Conservation (phyloP, 1,140 invertebrate species). For the Eriosoma lanigerum region DNA sequence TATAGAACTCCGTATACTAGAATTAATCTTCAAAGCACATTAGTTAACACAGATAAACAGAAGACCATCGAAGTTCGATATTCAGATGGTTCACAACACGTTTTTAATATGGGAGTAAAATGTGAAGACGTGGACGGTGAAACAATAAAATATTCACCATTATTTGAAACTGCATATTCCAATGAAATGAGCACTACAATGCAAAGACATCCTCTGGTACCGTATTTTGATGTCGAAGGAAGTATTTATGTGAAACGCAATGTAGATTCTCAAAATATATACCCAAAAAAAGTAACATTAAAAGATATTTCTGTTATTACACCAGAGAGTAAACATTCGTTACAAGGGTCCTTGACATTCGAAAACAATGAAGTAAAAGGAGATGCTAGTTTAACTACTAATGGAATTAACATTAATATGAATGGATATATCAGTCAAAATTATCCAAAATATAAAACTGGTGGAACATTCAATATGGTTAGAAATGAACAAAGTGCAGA, state of each 20-base stretch:
- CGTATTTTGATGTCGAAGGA: neutral
- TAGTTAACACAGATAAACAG: neutral
- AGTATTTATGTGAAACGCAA: neutral
- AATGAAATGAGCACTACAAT: neutral
- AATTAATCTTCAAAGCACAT: neutral
- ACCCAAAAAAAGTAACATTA: constrained; percentile 5
- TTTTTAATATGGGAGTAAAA: neutral
- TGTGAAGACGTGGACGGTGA: neutral
- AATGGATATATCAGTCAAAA: neutral
- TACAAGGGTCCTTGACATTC: neutral
- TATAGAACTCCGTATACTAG: neutral
- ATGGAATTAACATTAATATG: neutral
- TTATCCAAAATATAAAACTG: neutral
- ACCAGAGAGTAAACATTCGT: neutral
- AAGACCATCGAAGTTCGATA: constrained; percentile 20
- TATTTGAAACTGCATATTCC: neutral
- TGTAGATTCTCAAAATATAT: neutral
- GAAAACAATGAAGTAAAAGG: neutral
- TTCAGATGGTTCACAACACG: neutral
- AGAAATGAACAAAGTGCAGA: neutral
- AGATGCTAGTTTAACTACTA: neutral
- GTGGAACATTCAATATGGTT: neutral
- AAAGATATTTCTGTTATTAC: neutral
- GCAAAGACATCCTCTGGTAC: neutral
- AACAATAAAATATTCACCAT: constrained; percentile 13